Conservation (phyloP, 2,113 vertebrate species). For the Cyprinodon tularosa region DNA sequence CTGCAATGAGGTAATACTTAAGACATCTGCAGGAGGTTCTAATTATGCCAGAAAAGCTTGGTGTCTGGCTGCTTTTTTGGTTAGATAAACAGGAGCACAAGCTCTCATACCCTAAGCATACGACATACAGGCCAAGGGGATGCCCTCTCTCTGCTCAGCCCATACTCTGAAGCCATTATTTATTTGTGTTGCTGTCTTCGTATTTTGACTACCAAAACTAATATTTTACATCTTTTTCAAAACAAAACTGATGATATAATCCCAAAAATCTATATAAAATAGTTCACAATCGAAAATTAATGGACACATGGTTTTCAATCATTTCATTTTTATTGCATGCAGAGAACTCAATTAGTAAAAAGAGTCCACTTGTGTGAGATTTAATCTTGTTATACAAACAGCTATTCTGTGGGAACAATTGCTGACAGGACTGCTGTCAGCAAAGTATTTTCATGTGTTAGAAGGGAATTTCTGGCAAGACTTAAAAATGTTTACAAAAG, state of each 20-base stretch:
- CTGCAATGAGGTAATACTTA: conserved; percentile 72
- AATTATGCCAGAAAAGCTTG: conserved; percentile 76
- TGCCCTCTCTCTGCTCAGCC: conserved; percentile 55
- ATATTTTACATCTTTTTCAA: background rate
- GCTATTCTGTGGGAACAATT: too few species aligned
- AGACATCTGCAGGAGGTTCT: conserved; percentile 79
- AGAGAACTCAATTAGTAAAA: too few species aligned
- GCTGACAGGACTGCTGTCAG: too few species aligned
- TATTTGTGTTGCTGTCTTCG: background rate
- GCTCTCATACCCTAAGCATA: conserved; percentile 57
- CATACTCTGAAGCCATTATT: background rate
- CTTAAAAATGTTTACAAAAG: background rate
- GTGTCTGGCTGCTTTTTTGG: conserved; percentile 72
- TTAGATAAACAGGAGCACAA: conserved; percentile 57
- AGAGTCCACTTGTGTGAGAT: too few species aligned
- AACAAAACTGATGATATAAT: background rate
- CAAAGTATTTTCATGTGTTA: background rate
- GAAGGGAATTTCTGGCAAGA: too few species aligned
- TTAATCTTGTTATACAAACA: too few species aligned
- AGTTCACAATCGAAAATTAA: background rate
- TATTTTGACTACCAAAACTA: background rate
- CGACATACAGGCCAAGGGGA: conserved; percentile 67
- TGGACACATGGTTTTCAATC: too few species aligned
- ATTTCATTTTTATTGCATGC: too few species aligned
- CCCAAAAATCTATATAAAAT: background rate